Base-by-base conservation (phyloP, 2,113 vertebrate species). In the Gallinago undulata region DNA sequence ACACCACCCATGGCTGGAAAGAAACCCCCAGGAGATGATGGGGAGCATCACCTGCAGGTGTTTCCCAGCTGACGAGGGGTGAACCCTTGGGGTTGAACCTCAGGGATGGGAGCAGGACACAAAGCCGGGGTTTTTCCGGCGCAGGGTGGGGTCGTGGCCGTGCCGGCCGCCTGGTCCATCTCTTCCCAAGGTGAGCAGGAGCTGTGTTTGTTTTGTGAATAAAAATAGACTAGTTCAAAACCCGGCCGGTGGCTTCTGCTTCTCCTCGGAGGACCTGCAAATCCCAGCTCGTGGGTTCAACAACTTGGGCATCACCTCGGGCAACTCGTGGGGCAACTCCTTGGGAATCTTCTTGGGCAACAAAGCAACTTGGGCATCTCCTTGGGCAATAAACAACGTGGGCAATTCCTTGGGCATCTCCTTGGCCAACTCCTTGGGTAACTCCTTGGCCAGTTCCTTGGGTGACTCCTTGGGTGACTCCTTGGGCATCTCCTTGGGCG, bases 181-280 rank as follows among this genome's bases (percentile, higher is more conserved):
- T 47, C 82, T 37, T 55, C 48, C 82, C 82, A 37, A 53, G 88
- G 27, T 27, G 73, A 79, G 62, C 83, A 75, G 90, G 62, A 93
- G 67, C 55, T 64, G 80, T 82, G 53, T 73, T 73, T 76, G 91
- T 93, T 69, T 93, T 84, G 94, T 91, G 80, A 95, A 93, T 93
- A 70, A 91, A 93, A 84, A 53, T 93, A 95, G 94, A 53, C 24
- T 85, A 89, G 91, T 19, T 53, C 23, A 35, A 47, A 53, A 31
- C 19, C 18, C 15, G 7, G 9, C 8, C 6, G 53, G 35, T 73
- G n/a, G 68, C 45, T 47, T n/a, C 30, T 23, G 23, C 56, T 37
- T 88, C 57, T 72, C 75, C 57, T n/a, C 7, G 39, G 55, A n/a
- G 24, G 19, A 45, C 4, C 62, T 31, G 12, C 1, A 3, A 18